phyloP scores from a whole-genome alignment of 2,888 invertebrate genomes.

The Bombyx huttoni region DNA sequence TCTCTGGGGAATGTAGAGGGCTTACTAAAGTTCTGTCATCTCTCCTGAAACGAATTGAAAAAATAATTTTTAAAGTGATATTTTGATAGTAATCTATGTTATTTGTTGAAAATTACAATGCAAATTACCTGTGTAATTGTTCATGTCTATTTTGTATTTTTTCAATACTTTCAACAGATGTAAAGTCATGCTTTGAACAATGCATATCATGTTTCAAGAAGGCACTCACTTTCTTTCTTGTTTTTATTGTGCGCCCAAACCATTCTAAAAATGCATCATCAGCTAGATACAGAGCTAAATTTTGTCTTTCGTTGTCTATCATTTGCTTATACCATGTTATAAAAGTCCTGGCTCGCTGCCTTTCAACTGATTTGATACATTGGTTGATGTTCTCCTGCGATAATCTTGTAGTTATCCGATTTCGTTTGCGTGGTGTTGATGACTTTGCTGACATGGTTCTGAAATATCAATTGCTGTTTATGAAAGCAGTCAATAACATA shows the following conservation, averaged over 20 bases:
- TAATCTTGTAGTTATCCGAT: too few species aligned
- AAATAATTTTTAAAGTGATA: too few species aligned
- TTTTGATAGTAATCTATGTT: too few species aligned
- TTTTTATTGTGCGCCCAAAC: slow-evolving; percentile 76
- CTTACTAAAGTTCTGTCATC: slow-evolving; percentile 30
- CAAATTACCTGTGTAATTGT: slow-evolving; percentile 30
- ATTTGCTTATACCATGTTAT: slow-evolving; percentile 59
- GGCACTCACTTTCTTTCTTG: slow-evolving; percentile 67
- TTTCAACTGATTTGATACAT: slow-evolving; percentile 23
- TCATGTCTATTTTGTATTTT: slow-evolving; percentile 38
- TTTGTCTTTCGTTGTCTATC: slow-evolving; percentile 63
- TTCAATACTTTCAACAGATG: slow-evolving; percentile 51
- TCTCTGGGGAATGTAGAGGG: slow-evolving; percentile 44
- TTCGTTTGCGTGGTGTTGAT: slow-evolving; percentile 23
- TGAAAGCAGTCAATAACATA: too few species aligned
- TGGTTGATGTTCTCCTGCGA: slow-evolving; percentile 8
- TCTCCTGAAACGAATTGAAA: slow-evolving; percentile 53
- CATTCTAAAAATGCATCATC: slow-evolving; percentile 73
- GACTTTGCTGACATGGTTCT: slow-evolving; percentile 40
- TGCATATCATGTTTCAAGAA: slow-evolving; percentile 72
- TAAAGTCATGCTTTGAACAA: slow-evolving; percentile 62
- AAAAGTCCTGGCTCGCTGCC: slow-evolving; percentile 50
- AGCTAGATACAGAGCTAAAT: slow-evolving; percentile 56
- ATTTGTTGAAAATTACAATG: too few species aligned
- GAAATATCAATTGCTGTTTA: too few species aligned